Base-by-base conservation (phyloP, 2,797 vertebrate species). In the Telmatherina bonti region DNA sequence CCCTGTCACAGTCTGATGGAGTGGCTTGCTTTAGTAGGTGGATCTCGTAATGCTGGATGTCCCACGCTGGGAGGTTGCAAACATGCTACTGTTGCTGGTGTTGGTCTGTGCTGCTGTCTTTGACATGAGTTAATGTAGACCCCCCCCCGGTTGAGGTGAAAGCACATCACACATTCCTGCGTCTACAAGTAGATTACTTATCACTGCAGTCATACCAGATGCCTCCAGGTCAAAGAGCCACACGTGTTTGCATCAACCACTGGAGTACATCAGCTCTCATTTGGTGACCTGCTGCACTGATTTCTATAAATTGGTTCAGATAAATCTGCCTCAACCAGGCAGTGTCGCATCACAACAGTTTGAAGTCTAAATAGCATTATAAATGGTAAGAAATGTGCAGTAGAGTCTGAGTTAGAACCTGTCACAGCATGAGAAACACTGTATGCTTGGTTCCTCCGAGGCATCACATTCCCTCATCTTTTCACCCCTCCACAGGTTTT, bases 171-270 rank as follows among this genome's bases (percentile, higher is more conserved):
- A 85, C 88, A 92, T 91, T 93, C 90, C 81, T 84, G 54, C 31
- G 49, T 85, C 82, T 68, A 66, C 70, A 87, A 87, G 53, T 55
- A 90, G 91, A 92, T 91, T 90, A 81, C 81, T 83, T 91, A 87
- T 93, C 89, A 83, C 76, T 30, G 57, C 41, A 57, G 67, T 52
- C 70, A 87, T 72, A 70, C 72, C 45, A 67, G 58, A 56, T 5
- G 31, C 57, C 77, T 49, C 58, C 38, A 61, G 85, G 78, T 87
- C 75, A 87, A 75, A 84, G 54, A 67, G 41, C 61, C 27, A 53
- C 54, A 53, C 11, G 38, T 13, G 15, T 56, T 75, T 43, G 24
- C 54, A 67, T 81, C 56, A 52, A 30, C 36, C 45, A 31, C 53
- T 68, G 52, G 31, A 61, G 33, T 29, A 31, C 43, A 33, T 33